Evolutionary conservation across 2,888 invertebrate genomes (phyloP).

Genomic region (Oscheius sp.): DNA sequence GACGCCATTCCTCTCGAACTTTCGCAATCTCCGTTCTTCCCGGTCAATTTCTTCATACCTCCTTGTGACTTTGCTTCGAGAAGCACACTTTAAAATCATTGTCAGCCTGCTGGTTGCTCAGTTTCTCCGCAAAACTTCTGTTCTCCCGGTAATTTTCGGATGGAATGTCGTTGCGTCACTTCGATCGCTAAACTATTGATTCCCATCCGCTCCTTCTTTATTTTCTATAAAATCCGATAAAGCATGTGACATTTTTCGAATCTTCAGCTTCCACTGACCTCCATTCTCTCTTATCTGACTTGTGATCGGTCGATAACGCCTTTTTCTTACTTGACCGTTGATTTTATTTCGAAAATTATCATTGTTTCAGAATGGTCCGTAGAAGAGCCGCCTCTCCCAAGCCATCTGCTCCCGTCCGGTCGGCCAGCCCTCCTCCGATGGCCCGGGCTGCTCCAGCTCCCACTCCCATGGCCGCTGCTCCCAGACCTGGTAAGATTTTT

Average conservation of each 20-base stretch:
- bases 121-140: not conserved
- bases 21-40: conserved; percentile 14
- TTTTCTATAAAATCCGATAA: too few species aligned
- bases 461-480: conserved; percentile 39
- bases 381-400: conserved; percentile 66
- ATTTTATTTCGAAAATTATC: not conserved
- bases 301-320: too few species aligned
- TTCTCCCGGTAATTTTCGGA: not conserved
- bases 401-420: conserved; percentile 65
- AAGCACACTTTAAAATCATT: not conserved
- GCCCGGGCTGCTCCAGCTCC: conserved; percentile 41
- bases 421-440: conserved; percentile 43
- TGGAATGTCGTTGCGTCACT: not conserved
- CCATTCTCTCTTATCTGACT: too few species aligned
- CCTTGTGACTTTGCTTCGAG: conserved; percentile 1
- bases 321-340: not conserved
- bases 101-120: not conserved
- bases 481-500: conserved; percentile 26
- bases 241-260: too few species aligned
- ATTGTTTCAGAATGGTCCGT: conserved; percentile 61
- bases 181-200: not conserved
- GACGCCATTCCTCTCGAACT: conserved; percentile 25
- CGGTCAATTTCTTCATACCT: not conserved
- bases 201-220: not conserved
- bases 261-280: too few species aligned